Percentiles rank a stretch among this genome's conserved stretches.
Conservation (phyloP, 2,113 vertebrate genomes). For the Calypte anna region DNA sequence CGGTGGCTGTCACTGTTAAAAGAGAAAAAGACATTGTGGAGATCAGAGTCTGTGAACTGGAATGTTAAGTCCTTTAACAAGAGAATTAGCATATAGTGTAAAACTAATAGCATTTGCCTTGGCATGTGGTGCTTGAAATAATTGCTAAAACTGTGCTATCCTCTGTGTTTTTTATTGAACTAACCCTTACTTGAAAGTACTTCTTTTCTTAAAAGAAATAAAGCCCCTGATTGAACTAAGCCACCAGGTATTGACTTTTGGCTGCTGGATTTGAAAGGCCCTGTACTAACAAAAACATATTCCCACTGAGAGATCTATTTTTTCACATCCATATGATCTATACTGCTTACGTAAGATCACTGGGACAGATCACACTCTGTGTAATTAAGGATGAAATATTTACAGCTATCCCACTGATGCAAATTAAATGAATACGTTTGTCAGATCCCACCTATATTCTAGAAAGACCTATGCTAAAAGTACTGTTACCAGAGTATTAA, state of each 20-base stretch:
- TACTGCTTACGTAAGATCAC: neutral
- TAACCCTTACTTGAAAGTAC: neutral
- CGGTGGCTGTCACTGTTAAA: slow-evolving; percentile 83
- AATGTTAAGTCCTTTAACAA: neutral
- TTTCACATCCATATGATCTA: neutral
- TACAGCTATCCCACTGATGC: neutral
- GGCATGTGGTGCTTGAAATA: neutral
- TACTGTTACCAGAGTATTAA: neutral
- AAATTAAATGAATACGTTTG: neutral
- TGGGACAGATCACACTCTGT: neutral
- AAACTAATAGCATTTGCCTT: neutral
- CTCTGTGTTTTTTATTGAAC: neutral
- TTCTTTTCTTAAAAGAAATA: neutral
- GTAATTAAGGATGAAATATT: neutral
- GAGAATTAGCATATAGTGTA: neutral
- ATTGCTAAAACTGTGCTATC: neutral
- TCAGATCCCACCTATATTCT: neutral
- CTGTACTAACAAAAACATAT: neutral
- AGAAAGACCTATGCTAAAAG: neutral
- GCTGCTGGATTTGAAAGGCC: neutral
- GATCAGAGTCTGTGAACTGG: neutral
- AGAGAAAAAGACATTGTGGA: neutral
- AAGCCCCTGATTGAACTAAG: neutral
- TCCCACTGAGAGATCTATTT: neutral
- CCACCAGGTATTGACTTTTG: neutral